Percentiles rank a stretch among this genome's conserved stretches.
Conservation (phyloP, 2,113 vertebrate genomes). For the Microcebus tavaratra region DNA sequence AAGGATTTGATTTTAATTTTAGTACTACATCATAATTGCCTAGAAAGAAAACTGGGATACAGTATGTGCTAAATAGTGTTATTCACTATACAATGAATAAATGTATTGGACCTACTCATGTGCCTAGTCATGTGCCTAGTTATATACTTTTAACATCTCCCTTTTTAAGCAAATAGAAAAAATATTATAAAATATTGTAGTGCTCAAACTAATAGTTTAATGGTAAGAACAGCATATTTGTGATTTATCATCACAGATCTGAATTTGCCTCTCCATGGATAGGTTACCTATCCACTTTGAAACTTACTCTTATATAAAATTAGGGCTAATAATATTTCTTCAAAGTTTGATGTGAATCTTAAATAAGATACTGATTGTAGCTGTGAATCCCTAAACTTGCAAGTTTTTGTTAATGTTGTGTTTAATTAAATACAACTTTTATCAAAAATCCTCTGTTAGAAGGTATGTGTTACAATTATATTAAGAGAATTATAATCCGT, state of each 20-base stretch:
- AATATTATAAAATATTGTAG: neutral
- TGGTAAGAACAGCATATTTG: neutral
- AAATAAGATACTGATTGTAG: neutral
- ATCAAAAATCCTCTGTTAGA: neutral
- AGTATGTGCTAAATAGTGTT: neutral
- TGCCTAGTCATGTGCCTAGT: neutral
- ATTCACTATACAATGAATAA: neutral
- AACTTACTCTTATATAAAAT: neutral
- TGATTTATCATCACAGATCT: neutral
- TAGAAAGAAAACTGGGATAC: neutral
- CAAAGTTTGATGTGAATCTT: neutral
- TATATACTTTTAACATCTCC: neutral
- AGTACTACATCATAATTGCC: neutral
- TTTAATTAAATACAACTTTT: conserved; percentile 10
- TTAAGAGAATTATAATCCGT: conserved; percentile 11
- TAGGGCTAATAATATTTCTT: neutral
- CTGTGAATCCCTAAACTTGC: neutral
- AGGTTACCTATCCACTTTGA: neutral
- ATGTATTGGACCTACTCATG: neutral
- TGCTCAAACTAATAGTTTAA: neutral
- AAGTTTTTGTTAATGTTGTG: neutral
- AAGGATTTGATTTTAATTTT: neutral
- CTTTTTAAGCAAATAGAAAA: neutral
- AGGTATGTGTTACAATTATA: neutral
- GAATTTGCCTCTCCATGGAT: neutral